phyloP scores from a whole-genome alignment of 2,113 vertebrate species.

The Semnopithecus entellus region DNA sequence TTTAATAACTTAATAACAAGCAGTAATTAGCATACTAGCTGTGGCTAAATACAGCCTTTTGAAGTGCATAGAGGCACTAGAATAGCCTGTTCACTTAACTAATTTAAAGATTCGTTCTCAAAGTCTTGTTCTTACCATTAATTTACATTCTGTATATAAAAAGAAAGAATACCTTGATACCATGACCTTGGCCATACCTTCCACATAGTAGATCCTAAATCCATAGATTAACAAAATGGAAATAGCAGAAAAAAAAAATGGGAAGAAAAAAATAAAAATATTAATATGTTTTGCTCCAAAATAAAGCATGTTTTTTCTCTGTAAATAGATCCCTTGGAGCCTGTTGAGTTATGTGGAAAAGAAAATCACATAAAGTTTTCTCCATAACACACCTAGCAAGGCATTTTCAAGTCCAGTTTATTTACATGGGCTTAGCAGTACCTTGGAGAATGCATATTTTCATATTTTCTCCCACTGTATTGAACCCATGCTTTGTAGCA shows the following conservation, averaged over 20 bases:
- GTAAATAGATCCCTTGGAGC: neutral
- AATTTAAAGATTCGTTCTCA: neutral
- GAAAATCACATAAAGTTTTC: neutral
- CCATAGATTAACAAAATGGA: neutral
- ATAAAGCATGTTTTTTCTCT: neutral
- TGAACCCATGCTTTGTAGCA: neutral
- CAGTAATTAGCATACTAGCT: slow-evolving; percentile 19
- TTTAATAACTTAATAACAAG: slow-evolving; percentile 41
- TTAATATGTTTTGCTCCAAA: neutral
- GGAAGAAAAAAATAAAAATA: neutral
- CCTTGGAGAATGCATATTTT: neutral
- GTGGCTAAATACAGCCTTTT: neutral
- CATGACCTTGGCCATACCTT: neutral
- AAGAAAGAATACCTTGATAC: neutral
- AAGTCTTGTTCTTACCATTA: neutral
- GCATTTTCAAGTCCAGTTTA: neutral
- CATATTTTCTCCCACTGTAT: neutral
- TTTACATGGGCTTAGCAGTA: neutral
- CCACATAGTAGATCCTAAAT: neutral
- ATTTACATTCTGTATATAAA: neutral
- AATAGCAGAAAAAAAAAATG: neutral
- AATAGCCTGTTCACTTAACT: neutral
- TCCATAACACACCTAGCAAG: neutral
- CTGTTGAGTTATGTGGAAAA: neutral
- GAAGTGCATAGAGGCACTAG: neutral